Conservation (phyloP, 2,797 vertebrate species). For the Pagetopsis macropterus region DNA sequence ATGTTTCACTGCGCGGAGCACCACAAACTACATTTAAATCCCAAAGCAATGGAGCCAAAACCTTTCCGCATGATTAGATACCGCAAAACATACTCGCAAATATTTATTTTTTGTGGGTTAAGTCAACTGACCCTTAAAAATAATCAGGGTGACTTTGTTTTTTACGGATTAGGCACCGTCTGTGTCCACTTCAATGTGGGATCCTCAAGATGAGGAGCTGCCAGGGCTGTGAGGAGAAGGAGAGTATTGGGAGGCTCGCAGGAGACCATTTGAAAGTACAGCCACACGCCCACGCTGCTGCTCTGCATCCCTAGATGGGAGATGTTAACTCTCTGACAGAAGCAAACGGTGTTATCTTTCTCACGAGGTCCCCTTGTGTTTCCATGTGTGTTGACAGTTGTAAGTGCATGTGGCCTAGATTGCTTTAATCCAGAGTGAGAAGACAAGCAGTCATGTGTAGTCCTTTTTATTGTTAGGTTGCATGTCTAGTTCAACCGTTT, state of each 20-base stretch:
- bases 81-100: not conserved
- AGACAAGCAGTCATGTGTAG: not conserved
- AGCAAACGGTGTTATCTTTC: slow-evolving; percentile 4
- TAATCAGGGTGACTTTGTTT: not conserved
- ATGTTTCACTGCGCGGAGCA: slow-evolving; percentile 4
- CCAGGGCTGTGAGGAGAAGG: not conserved
- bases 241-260: not conserved
- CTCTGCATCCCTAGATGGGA: slow-evolving; percentile 18
- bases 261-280: slow-evolving; percentile 27
- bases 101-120: not conserved
- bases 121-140: not conserved
- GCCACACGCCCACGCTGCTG: slow-evolving; percentile 4
- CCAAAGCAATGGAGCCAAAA: not conserved
- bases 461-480: not conserved
- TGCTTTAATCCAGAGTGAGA: slow-evolving; percentile 6
- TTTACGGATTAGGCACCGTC: not conserved
- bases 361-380: slow-evolving; percentile 21
- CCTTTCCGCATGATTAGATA: not conserved
- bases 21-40: not conserved
- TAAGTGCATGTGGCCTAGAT: not conserved
- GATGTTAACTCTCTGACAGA: slow-evolving; percentile 23
- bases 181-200: not conserved
- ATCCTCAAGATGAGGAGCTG: slow-evolving; percentile 11
- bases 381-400: slow-evolving; percentile 4
- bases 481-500: not conserved